Evolutionary conservation across 2,888 invertebrate species (phyloP), one percentile per base, ranked within the genome.

Genomic region (Cenopis cana): DNA sequence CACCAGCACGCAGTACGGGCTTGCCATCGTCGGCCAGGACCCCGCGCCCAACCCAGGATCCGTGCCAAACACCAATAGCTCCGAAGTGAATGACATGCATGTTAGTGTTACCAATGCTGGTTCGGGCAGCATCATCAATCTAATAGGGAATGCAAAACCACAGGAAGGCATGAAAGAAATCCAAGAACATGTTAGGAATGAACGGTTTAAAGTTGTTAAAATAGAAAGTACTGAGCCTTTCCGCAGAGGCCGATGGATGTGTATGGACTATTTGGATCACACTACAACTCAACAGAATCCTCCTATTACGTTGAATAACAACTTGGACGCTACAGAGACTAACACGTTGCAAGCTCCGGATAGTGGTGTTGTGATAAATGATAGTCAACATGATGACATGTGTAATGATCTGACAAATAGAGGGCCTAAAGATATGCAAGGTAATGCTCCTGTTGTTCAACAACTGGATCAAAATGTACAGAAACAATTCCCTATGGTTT

Each of bases 181-280:
- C 82, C 96, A 96, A 86, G 95, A 95, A 82, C 96, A 96, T 87
- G 96, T 95, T 85, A 95, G 96, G 80, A 96, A 96, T 89, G 97
- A 97, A 89, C 94, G 98, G 76, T 98, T 98, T 90, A 98, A 98
- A 94, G 98, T 98, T 80, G 98, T 98, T 50, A 98, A 98, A 94
- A 98, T 98, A 79, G 98, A 98, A 91, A 98, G 98, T 80, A 97
- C 97, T n/a, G 98, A 98, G 90, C 98, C 98, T 18, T 98, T 98
- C 85, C 96, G 97, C 79, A 95, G 98, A 71, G 98, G 98, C 33
- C 94, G 98, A 78, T 98, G 98, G 98, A 96, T 96, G 89, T 98
- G 98, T 89, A 97, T 98, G 96, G 98, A 98, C 89, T 98, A 97
- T 89, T 94, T 98, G 81, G 98, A 98, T 93, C 97, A 98, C 82